phyloP scores from a whole-genome alignment of 2,113 vertebrate genomes.

The Paradisaea rubra region DNA sequence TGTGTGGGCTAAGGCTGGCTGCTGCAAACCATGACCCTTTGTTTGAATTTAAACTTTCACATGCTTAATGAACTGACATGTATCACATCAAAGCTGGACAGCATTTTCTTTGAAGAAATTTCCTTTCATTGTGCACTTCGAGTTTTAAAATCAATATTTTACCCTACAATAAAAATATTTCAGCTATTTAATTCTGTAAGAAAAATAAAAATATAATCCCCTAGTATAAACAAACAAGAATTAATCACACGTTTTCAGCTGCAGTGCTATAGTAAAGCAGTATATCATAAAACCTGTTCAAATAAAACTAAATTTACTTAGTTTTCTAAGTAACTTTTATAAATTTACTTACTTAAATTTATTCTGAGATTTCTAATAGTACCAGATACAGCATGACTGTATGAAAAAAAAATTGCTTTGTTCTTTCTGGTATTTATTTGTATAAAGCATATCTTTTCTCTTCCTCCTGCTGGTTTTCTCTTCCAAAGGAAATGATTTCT shows the following conservation, averaged over 20 bases:
- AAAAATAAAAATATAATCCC: not conserved
- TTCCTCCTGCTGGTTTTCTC: not conserved
- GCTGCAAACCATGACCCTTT: not conserved
- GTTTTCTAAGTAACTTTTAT: not conserved
- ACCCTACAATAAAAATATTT: not conserved
- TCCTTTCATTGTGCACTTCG: not conserved
- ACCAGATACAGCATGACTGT: not conserved
- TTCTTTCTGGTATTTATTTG: not conserved
- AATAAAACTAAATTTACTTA: not conserved
- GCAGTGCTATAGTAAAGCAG: not conserved
- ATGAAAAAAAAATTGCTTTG: not conserved
- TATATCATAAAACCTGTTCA: not conserved
- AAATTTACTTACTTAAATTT: not conserved
- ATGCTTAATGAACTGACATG: fast-evolving
- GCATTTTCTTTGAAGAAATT: not conserved
- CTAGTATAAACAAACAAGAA: not conserved
- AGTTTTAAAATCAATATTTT: not conserved
- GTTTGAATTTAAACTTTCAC: not conserved
- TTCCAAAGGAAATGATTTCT: not conserved
- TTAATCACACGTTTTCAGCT: not conserved
- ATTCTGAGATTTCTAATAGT: not conserved
- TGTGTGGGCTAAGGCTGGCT: not conserved
- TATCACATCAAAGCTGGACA: not conserved
- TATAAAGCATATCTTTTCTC: not conserved
- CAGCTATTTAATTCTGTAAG: not conserved